Base-by-base conservation (phyloP, 2,113 vertebrate genomes). In the Mesitornis unicolor region DNA sequence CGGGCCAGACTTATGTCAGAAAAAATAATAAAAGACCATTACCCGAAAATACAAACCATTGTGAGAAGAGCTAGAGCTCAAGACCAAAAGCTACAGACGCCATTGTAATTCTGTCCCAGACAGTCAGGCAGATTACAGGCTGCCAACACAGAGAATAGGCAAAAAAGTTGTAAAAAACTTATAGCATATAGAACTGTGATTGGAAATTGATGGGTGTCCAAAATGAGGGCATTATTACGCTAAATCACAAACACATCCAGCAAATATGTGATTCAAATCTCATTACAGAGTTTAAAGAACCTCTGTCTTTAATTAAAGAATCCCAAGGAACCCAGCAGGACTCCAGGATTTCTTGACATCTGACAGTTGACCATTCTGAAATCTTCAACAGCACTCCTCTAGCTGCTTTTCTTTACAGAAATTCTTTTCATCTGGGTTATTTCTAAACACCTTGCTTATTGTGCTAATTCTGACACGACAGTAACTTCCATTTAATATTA, bases 11-110 rank as follows among this genome's bases (percentile, higher is more conserved):
- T 40, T 54, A 48, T 36, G 7, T 73, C 38, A 68, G 19, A 4
- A 21, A 19, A 36, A 17, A 4, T 3, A 54, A 11, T 14, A 31
- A 54, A 80, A 84, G 6, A 75, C 43, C 18, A 61, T 0, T 0
- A 63, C 1, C 10, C 79, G 57, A 84, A 76, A 87, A 74, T 43
- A 13, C 24, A 84, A 65, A 20, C 9, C 35, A 20, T 69, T 81
- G 33, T 87, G 40, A 38, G 29, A 64, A 69, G 36, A 77, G 3
- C 4, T 42, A 64, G 33, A 80, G 11, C 18, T 76, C 31, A 63
- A 64, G 84, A 19, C 38, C 19, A 60, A 42, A 59, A 70, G 7
- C 5, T n/a, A n/a, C 28, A 70, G 36, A 82, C 70, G 11, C 25
- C 17, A 29, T 16, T 65, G n/a, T 11, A 88, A 36, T 53, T 6